Conservation (phyloP, 2,888 invertebrate genomes). For the Myopa tessellatipennis region DNA sequence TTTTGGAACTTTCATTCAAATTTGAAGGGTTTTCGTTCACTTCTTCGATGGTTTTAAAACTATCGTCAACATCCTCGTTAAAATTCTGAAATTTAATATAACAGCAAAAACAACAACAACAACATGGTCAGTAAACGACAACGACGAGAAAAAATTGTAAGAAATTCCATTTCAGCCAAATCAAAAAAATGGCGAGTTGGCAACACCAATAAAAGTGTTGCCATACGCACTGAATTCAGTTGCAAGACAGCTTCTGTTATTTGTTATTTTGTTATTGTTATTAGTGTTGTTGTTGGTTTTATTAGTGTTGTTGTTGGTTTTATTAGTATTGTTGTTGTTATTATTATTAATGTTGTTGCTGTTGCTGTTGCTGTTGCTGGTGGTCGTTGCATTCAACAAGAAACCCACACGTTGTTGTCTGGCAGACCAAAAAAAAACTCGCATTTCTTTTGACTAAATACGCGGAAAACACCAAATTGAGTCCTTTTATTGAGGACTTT, state of each 20-base stretch:
- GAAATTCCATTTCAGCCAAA: neutral
- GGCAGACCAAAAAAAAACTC: neutral
- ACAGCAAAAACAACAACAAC: neutral
- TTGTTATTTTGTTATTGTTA: no score
- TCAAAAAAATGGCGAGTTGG: slow-evolving; percentile 16
- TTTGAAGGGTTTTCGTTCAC: neutral
- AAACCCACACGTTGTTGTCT: neutral
- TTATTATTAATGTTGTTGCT: no score
- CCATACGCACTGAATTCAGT: slow-evolving; percentile 12
- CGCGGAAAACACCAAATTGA: slow-evolving; percentile 37
- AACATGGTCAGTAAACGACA: neutral
- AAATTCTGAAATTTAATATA: neutral
- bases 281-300: no score
- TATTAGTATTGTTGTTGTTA: no score
- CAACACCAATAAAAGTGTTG: slow-evolving; percentile 20
- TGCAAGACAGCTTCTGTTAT: no score
- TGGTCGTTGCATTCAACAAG: no score
- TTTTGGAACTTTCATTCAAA: neutral
- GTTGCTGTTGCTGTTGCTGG: no score
- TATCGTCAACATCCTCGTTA: neutral
- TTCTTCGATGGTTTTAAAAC: neutral
- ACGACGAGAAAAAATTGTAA: neutral
- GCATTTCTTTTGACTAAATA: slow-evolving; percentile 25
- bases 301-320: no score
- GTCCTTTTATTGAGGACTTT: slow-evolving; percentile 29